Conservation (phyloP, 2,113 vertebrate genomes). For the Seriola aureovittata region DNA sequence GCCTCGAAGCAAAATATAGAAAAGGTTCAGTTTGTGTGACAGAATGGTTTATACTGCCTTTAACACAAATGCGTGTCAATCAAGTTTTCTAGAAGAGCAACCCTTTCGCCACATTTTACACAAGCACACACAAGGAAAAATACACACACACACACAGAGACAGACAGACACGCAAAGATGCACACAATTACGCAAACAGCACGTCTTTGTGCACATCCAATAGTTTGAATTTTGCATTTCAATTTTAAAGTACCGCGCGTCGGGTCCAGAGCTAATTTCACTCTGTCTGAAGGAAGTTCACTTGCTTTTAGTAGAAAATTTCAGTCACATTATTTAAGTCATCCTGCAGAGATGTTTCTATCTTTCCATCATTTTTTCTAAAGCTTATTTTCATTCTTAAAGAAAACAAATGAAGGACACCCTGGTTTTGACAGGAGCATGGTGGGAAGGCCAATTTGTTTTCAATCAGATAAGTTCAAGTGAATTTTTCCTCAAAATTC, state of each 20-base stretch:
- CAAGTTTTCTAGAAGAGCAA: conserved; percentile 47
- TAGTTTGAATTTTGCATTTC: neutral
- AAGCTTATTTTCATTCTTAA: neutral
- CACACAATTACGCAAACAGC: neutral
- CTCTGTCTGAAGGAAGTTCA: neutral
- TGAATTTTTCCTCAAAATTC: conserved; percentile 30
- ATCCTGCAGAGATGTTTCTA: neutral
- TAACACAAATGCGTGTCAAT: conserved; percentile 36
- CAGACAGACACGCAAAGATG: conserved; percentile 4
- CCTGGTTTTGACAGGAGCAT: neutral
- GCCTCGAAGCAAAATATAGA: conserved; percentile 34
- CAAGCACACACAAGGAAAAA: conserved; percentile 12
- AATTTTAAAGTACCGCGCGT: neutral
- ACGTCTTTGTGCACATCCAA: neutral
- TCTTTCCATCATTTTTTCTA: neutral
- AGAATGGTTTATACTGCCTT: conserved; percentile 30
- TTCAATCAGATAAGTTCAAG: conserved; percentile 17
- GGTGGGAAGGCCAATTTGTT: neutral
- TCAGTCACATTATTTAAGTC: neutral
- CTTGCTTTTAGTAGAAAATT: neutral
- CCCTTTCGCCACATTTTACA: conserved; percentile 43
- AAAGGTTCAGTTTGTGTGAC: conserved; percentile 30
- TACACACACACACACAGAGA: conserved; percentile 4
- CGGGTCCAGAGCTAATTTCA: neutral
- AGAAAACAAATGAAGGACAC: neutral